Evolutionary conservation across 2,113 vertebrate genomes (phyloP).

Genomic region (Equus quagga): DNA sequence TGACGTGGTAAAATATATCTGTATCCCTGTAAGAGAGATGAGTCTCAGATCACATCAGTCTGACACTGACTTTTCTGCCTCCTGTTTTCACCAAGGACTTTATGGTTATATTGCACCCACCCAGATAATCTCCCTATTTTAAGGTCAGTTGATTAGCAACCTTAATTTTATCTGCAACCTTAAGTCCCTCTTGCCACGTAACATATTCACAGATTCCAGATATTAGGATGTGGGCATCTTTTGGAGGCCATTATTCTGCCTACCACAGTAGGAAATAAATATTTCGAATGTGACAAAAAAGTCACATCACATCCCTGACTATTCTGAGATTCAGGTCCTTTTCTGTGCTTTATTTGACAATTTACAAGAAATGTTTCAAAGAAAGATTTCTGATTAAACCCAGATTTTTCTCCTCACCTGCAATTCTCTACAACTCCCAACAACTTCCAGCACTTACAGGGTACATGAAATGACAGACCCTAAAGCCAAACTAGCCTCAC

Average conservation of each 20-base stretch:
- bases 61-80: neutral
- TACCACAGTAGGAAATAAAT: neutral
- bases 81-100: neutral
- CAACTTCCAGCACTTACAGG: neutral
- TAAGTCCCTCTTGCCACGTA: neutral
- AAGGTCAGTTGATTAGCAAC: neutral
- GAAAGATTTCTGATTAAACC: neutral
- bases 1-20: neutral
- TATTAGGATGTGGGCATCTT: neutral
- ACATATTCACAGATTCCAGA: neutral
- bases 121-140: neutral
- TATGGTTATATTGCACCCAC: neutral
- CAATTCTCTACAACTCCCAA: neutral
- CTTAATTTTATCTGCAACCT: neutral
- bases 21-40: neutral
- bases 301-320: neutral
- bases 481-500: neutral
- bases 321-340: neutral
- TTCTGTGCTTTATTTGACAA: neutral
- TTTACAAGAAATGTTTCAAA: neutral
- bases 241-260: neutral
- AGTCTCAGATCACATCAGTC: neutral
- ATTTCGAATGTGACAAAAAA: neutral
- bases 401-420: neutral
- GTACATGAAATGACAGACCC: rapidly evolving